Evolutionary conservation across 1,140 invertebrate genomes (phyloP), one percentile per base, ranked within the genome.

Genomic region (Lucilia sericata): DNA sequence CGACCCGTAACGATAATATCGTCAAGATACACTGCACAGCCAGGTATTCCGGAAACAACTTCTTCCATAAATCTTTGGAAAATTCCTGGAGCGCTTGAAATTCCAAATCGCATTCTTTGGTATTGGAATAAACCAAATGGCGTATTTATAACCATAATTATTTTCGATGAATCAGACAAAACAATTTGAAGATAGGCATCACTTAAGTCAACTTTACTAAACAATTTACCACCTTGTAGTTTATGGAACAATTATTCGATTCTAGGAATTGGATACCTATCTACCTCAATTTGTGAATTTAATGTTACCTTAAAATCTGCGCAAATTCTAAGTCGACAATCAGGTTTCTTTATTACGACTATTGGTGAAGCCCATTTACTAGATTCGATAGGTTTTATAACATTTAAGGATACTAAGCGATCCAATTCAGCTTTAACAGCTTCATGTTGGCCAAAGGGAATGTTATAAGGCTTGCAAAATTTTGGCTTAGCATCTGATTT

Each of bases 171-270:
- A 5, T 83, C 83, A n/a, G n/a, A 34, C 17, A 83, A 30, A 14
- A n/a, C 70, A 7, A 83, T 83, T 17, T 75, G 83, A 5, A 83
- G 49, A 74, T 83, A 83, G 8, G 83, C 25, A 14, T 74, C 70
- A 7, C 21, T 74, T 25, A 76, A 25, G 30, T 76, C 70, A 49
- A 83, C 49, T 75, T 83, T 83, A 30, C 65, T 21, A 83, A 83
- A 74, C 1, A n/a, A 83, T 2, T 75, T 19, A 0, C 83, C 47
- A 12, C 2, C 21, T 10, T 74, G 21, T 19, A 83, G 3, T 74
- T 36, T 36, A 25, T 34, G 17, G 19, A 55, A 82, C 17, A 51
- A 14, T 65, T 30, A 2, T 47, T 51, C 19, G 17, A 10, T 42
- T 25, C 12, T 82, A 51, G 51, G 76, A 1, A 60, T 13, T n/a